Evolutionary conservation across 2,888 invertebrate genomes (phyloP).

Genomic region (Parasteatoda lunata): DNA sequence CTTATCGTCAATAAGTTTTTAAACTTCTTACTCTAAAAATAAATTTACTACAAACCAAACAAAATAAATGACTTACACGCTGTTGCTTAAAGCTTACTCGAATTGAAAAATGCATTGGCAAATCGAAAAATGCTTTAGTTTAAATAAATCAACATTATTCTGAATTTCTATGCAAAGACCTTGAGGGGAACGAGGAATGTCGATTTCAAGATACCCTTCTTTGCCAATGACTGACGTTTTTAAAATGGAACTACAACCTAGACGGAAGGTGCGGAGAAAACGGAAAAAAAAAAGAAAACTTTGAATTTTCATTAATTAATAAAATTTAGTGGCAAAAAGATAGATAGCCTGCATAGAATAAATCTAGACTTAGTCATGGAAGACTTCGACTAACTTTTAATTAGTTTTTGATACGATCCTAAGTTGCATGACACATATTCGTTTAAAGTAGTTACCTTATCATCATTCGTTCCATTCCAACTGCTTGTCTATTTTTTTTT

Average conservation of each 20-base stretch:
- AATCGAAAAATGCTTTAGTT: no score
- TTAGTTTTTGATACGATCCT: conserved; percentile 67
- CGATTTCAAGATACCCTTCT: no score
- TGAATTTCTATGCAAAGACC: no score
- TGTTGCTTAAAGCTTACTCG: no score
- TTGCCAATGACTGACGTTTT: neutral
- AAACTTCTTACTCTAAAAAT: no score
- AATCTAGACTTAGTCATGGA: conserved; percentile 32
- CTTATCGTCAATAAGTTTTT: no score
- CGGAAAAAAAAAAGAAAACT: conserved; percentile 41
- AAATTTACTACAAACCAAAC: no score
- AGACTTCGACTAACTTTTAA: conserved; percentile 56
- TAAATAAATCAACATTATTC: no score
- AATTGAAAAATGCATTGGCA: no score
- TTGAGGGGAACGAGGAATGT: no score
- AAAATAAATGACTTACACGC: no score
- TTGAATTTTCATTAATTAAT: conserved; percentile 66
- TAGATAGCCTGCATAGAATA: conserved; percentile 45
- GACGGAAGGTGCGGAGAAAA: conserved; percentile 33
- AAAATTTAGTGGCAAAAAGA: conserved; percentile 38
- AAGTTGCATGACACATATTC: conserved; percentile 58
- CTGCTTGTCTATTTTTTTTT: conserved; percentile 28
- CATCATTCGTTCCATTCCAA: conserved; percentile 4
- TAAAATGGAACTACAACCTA: neutral
- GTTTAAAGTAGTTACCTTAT: neutral